Base-by-base conservation (phyloP, 92 coral and sea anemone species). In the Virgularia gustaviana region DNA sequence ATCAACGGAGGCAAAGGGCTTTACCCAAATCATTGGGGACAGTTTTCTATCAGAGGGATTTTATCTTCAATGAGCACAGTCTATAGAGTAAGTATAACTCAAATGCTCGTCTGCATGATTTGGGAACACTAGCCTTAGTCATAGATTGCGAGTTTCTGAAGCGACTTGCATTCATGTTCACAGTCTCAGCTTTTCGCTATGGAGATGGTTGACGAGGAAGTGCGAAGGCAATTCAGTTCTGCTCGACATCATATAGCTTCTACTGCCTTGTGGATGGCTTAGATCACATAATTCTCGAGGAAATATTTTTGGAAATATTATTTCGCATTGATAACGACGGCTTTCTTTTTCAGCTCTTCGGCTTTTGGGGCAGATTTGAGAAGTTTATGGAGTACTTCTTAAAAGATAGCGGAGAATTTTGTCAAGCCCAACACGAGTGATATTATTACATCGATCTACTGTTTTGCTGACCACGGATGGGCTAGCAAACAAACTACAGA, bases 361-460 rank as follows among this genome's bases (percentile, higher is more conserved):
- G 90, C 80, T 85, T 83, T 76, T 85, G 99, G 66, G 90, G 92
- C 81, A 68, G 75, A 47, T 51, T 68, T 68, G 86, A 86, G 84
- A 94, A 89, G 88, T 90, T 94, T 88, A 94, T 94, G 99, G 99
- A 94, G 99, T 68, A 68, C 75, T 94, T 94, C 87, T 80, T 94
- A 83, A 94, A 86, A 76, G 96, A 94, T 61, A 89, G 96, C 82
- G 99, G 99, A 73, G 99, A 94, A 77, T 94, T 96, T 91, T 94
- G 99, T 79, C 92, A 89, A 78, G 92, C 96, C 44, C 99, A 94
- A 87, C 99, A 94, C 99, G 91, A 87, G 86, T 89, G 89, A 89
- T 43, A 65, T 49, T 56, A 20, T 59, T 42, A 28, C 38, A 41
- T 35, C 37, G 62, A 85, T 85, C 64, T 71, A 43, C 62, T 57